phyloP scores from a whole-genome alignment of 1,140 invertebrate species.

The Calosoma granatense region DNA sequence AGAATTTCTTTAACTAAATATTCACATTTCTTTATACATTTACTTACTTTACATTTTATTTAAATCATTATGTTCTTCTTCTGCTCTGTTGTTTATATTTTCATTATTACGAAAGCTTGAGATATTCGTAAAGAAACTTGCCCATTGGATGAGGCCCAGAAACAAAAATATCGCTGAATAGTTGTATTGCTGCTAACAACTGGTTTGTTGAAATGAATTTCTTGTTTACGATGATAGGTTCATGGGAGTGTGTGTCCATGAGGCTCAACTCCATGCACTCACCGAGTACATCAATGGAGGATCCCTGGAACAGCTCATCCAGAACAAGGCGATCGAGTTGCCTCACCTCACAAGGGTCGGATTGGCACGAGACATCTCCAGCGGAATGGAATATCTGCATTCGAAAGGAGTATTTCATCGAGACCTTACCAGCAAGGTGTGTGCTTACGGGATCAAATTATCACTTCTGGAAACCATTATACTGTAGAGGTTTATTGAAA shows the following conservation, averaged over 20 bases:
- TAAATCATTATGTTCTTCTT: neutral
- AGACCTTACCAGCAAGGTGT: slow-evolving; percentile 89
- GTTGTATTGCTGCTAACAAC: neutral
- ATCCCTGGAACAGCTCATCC: slow-evolving; percentile 81
- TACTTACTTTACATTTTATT: neutral
- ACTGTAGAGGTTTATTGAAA: too few species aligned
- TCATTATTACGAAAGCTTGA: neutral
- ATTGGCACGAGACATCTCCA: slow-evolving; percentile 76
- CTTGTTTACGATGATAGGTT: slow-evolving; percentile 59
- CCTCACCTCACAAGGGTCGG: slow-evolving; percentile 73
- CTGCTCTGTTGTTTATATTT: neutral
- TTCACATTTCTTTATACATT: neutral
- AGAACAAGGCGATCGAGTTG: slow-evolving; percentile 55
- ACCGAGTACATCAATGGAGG: slow-evolving; percentile 94
- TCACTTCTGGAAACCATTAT: slow-evolving; percentile 1
- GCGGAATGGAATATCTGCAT: slow-evolving; percentile 88
- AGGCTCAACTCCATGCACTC: slow-evolving; percentile 87
- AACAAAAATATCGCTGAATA: neutral
- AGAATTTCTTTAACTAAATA: neutral
- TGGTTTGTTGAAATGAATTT: neutral
- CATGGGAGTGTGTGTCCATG: slow-evolving; percentile 93
- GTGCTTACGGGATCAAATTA: too few species aligned
- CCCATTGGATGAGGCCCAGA: neutral
- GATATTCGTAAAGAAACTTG: neutral
- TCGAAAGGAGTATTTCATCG: slow-evolving; percentile 84